Percentiles rank a stretch among this genome's conserved stretches.
phyloP scores from a whole-genome alignment of 2,113 vertebrate genomes.

The Lepus timidus region DNA sequence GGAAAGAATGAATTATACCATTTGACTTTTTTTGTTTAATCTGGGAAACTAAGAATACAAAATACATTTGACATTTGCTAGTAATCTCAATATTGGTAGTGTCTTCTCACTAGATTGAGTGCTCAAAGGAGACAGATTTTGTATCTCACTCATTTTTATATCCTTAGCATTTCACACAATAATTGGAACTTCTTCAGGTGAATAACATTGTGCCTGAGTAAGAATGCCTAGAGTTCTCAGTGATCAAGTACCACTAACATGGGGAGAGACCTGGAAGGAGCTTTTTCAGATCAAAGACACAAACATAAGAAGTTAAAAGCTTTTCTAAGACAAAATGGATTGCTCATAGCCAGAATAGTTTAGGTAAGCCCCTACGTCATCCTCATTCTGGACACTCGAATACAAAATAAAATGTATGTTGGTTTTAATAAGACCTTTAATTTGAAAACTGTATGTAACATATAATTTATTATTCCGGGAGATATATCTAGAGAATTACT shows the following conservation, averaged over 20 bases:
- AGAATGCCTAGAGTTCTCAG: neutral
- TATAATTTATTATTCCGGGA: neutral
- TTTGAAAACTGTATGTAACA: slow-evolving; percentile 16
- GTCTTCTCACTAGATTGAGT: neutral
- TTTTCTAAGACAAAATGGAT: neutral
- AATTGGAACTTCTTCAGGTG: neutral
- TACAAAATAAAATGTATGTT: neutral
- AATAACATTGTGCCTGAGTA: neutral
- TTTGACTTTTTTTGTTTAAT: slow-evolving; percentile 27
- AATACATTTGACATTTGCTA: slow-evolving; percentile 3
- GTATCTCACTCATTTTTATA: neutral
- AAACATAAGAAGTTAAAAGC: neutral
- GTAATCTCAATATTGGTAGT: neutral
- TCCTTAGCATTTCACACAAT: neutral
- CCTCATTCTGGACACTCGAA: neutral
- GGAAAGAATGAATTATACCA: neutral
- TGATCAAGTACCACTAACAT: neutral
- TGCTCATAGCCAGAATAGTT: neutral
- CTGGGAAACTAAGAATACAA: slow-evolving; percentile 35
- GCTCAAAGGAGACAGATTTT: neutral
- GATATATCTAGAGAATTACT: slow-evolving; percentile 19
- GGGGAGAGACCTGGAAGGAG: neutral
- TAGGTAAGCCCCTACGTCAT: neutral
- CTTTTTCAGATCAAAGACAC: neutral
- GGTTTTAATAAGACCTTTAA: neutral